phyloP scores from a whole-genome alignment of 2,113 vertebrate genomes.

The Misgurnus anguillicaudatus region DNA sequence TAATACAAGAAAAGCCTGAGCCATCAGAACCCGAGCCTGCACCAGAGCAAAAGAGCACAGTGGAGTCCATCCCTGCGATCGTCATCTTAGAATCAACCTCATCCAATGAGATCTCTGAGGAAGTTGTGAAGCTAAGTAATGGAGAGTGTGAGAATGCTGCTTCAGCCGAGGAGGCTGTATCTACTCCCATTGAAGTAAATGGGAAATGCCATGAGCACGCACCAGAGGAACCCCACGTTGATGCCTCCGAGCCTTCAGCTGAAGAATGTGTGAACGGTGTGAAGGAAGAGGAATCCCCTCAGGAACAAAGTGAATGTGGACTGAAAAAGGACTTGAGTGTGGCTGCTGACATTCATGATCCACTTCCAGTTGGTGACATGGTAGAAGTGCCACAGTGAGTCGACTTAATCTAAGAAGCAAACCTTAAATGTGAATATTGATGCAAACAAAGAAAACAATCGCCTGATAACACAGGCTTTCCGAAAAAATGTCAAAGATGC shows the following conservation, averaged over 20 bases:
- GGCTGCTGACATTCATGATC: constrained; percentile 58
- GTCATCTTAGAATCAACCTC: constrained; percentile 68
- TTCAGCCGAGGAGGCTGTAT: constrained; percentile 47
- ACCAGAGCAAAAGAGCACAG: constrained; percentile 32
- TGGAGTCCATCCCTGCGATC: constrained; percentile 68
- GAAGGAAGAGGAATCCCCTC: constrained; percentile 60
- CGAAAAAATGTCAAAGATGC: constrained; percentile 61
- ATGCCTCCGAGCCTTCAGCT: constrained; percentile 35
- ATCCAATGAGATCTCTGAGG: constrained; percentile 54
- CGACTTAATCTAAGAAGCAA: constrained; percentile 63
- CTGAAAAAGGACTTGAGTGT: constrained; percentile 74
- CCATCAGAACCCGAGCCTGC: background rate
- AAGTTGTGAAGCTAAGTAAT: constrained; percentile 66
- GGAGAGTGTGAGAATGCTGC: constrained; percentile 63
- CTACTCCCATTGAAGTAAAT: constrained; percentile 60
- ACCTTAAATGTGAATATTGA: constrained; percentile 59
- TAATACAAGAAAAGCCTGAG: constrained; percentile 25
- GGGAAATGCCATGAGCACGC: constrained; percentile 56
- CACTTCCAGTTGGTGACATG: constrained; percentile 54
- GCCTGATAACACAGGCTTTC: constrained; percentile 55
- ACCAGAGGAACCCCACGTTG: constrained; percentile 9
- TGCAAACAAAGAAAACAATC: constrained; percentile 57
- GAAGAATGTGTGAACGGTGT: constrained; percentile 70
- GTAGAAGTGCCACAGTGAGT: constrained; percentile 66
- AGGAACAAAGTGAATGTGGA: constrained; percentile 69